Percentiles rank a stretch among this genome's conserved stretches.
phyloP scores from a whole-genome alignment of 2,113 vertebrate genomes.

The Circaetus gallicus region DNA sequence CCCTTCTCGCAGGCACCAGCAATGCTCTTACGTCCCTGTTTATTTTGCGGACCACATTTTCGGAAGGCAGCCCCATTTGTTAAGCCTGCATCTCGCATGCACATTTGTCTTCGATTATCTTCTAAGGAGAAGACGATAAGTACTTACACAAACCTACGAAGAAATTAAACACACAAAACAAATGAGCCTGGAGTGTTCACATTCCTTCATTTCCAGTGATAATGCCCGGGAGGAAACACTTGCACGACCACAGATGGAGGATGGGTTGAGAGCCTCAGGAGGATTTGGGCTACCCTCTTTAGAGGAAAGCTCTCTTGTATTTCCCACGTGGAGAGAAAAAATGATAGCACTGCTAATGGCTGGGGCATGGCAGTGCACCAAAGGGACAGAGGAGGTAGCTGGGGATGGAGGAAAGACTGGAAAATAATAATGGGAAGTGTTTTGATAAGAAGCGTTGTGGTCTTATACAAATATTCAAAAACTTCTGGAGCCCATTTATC shows the following conservation, averaged over 20 bases:
- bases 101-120: slow-evolving; percentile 59
- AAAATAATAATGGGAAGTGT: slow-evolving; percentile 55
- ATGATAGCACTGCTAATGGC: neutral
- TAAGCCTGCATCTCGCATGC: neutral
- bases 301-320: neutral
- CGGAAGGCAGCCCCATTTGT: slow-evolving; percentile 5
- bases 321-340: slow-evolving; percentile 6
- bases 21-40: neutral
- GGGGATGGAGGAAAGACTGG: neutral
- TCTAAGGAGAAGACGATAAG: slow-evolving; percentile 32
- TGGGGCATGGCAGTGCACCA: neutral
- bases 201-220: slow-evolving; percentile 39
- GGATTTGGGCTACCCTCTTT: neutral
- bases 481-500: slow-evolving; percentile 56
- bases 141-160: slow-evolving; percentile 46
- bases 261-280: neutral
- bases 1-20: neutral
- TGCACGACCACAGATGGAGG: slow-evolving; percentile 18
- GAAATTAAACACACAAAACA: slow-evolving; percentile 60
- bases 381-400: slow-evolving; percentile 32
- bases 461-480: slow-evolving; percentile 44
- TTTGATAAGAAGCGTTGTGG: slow-evolving; percentile 52
- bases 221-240: slow-evolving; percentile 34
- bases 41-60: neutral
- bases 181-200: slow-evolving; percentile 30